Percentiles rank a stretch among this genome's conserved stretches.
phyloP scores from a whole-genome alignment of 2,797 vertebrate species.

The Onychomys torridus region DNA sequence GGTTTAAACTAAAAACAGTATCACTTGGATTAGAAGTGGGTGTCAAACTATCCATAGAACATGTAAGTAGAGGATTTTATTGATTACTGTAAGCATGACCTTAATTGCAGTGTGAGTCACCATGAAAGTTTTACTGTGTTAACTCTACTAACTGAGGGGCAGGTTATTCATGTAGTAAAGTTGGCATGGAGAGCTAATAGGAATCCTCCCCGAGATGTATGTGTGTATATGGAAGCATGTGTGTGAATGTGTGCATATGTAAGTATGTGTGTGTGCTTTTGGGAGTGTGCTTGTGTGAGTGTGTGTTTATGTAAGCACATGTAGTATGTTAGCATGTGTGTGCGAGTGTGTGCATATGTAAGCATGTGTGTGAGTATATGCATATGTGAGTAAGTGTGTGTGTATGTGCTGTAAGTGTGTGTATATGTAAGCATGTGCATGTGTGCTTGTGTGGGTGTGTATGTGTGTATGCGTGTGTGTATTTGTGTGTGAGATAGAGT shows the following conservation, averaged over 20 bases:
- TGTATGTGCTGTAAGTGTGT: neutral
- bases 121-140: conserved; percentile 31
- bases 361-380: neutral
- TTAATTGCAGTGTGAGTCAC: conserved; percentile 60
- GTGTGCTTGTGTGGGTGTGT: neutral
- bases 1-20: conserved; percentile 70
- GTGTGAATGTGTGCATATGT: neutral
- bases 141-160: conserved; percentile 29
- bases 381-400: neutral
- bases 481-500: neutral
- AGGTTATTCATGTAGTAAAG: neutral
- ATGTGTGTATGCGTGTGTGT: neutral
- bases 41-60: conserved; percentile 29
- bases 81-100: conserved; percentile 60
- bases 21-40: neutral
- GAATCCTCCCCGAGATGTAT: neutral
- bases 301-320: neutral
- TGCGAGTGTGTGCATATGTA: neutral
- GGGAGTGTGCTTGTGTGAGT: no score
- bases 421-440: neutral
- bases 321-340: neutral
- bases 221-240: neutral
- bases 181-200: neutral
- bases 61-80: conserved; percentile 57
- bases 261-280: neutral